Base-by-base conservation (phyloP, 35 echinoderm and acorn worm species). In the Eucidaris tribuloides region DNA sequence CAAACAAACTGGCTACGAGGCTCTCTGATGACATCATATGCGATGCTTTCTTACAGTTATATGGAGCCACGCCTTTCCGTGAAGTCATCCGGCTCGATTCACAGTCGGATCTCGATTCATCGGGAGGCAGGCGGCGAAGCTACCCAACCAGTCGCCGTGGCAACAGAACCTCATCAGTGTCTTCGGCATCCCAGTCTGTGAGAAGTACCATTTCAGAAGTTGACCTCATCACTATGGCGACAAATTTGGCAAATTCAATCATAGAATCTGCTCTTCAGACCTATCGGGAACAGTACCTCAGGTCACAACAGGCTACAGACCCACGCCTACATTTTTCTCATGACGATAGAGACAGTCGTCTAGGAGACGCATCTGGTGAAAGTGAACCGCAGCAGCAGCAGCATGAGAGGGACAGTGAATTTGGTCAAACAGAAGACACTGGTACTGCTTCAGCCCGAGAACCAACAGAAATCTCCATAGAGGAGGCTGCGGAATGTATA, bases 231-330 rank as follows among this genome's bases (percentile, higher is more conserved):
- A 85, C 81, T 45, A 46, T 94, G 28, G 92, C 92, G 28, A 78
- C 92, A 40, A 94, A 94, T 65, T 77, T 94, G 19, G 87, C 92
- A 15, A 94, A 94, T 57, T 74, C 77, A 0, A 94, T 94, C 18
- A 81, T 94, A 25, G 92, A 94, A 39, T 89, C 87, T n/a, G 92
- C 92, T 5, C n/a, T 94, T 34, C 46, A 58, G 58, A 71, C 84
- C 0, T 94, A 89, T 66, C 57, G 78, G 43, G 88, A 89, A 46
- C 81, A 94, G 46, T 48, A 83, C 34, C 39, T 85, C 52, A 56
- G 44, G 23, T 18, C 48, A 24, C 68, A 74, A 11, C 36, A 36
- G 7, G 44, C 20, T 22, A 44, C 41, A 2, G 68, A 74, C 14
- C n/a, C n/a, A n/a, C n/a, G n/a, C n/a, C n/a, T n/a, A n/a, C n/a